phyloP scores from a whole-genome alignment of 1,140 invertebrate genomes.

The Colletes gigas region DNA sequence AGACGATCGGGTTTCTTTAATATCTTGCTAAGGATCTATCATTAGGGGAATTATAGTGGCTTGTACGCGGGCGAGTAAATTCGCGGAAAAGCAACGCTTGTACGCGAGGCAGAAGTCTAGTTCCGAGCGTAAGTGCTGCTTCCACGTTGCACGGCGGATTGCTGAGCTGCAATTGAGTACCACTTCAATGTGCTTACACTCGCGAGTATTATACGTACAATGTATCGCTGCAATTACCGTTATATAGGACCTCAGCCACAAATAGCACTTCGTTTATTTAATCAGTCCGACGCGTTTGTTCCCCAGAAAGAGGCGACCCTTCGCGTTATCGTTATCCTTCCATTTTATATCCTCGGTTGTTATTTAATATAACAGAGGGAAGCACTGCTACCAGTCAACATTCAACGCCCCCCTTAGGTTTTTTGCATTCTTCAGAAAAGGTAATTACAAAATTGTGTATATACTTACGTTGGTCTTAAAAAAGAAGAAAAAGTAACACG shows the following conservation, averaged over 20 bases:
- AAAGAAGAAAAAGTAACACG: no score
- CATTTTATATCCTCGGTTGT: no score
- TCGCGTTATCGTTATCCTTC: background rate
- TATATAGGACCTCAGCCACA: background rate
- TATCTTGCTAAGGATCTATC: no score
- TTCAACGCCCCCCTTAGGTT: no score
- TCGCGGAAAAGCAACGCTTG: background rate
- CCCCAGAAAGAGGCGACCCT: background rate
- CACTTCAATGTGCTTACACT: conserved; percentile 33
- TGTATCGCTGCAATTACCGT: conserved; percentile 14
- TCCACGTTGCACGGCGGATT: conserved; percentile 13
- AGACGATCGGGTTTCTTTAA: no score
- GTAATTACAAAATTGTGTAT: no score
- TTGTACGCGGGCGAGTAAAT: background rate
- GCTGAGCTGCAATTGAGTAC: conserved; percentile 27
- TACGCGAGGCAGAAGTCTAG: background rate
- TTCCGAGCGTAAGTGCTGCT: background rate
- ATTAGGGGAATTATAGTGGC: no score
- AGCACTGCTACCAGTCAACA: no score
- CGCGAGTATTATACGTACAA: conserved; percentile 15
- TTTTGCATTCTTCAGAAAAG: no score
- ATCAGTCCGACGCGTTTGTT: conserved; percentile 3
- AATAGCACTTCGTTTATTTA: conserved; percentile 18
- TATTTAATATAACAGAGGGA: no score
- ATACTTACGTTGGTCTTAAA: no score